Evolutionary conservation across 2,797 vertebrate species (phyloP), one percentile per base, ranked within the genome.

Genomic region (Parauchenoglanis ngamensis): DNA sequence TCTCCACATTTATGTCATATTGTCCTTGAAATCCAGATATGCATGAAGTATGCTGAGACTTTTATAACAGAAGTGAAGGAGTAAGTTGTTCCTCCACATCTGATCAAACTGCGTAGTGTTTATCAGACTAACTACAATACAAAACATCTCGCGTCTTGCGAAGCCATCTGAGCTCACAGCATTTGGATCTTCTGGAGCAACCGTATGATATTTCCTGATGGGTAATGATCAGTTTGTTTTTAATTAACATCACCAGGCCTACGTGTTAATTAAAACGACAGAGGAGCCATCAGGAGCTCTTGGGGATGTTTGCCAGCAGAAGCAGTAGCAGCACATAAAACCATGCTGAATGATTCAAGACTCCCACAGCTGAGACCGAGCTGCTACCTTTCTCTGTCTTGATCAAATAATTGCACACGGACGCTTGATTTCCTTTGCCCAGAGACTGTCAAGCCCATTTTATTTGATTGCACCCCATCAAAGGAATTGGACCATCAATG

Each of bases 261-360:
- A 92, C 88, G 89, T 92, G 93, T 94, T 96, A 95, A 95, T 96
- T 96, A 95, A 94, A 94, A 95, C 70, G 89, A 93, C 91, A 90
- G 88, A 75, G 87, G 92, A 94, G 93, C 92, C 92, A 80, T 92
- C 88, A 35, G 87, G 88, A 86, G 83, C 78, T 94, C 94, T 94
- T 90, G 87, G 84, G 88, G 56, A 90, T 90, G 90, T 89, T 90
- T 89, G 85, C 90, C 89, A 90, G 90, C 90, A 89, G 87, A 92
- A 89, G 83, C 86, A n/a, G 86, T 56, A 67, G 52, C 49, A 84
- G 44, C 86, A 86, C 78, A 89, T 87, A 83, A 89, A 90, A 77
- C 52, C 76, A 68, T 15, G 75, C 85, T 59, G 84, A 83, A 86
- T 59, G 67, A 82, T 85, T 89, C 85, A 82, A 57, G 75, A 87